A percentile compares a stretch with the other conserved stretches of the same genome.
Conservation (phyloP, 1,140 invertebrate genomes). For the Hyphantria cunea region DNA sequence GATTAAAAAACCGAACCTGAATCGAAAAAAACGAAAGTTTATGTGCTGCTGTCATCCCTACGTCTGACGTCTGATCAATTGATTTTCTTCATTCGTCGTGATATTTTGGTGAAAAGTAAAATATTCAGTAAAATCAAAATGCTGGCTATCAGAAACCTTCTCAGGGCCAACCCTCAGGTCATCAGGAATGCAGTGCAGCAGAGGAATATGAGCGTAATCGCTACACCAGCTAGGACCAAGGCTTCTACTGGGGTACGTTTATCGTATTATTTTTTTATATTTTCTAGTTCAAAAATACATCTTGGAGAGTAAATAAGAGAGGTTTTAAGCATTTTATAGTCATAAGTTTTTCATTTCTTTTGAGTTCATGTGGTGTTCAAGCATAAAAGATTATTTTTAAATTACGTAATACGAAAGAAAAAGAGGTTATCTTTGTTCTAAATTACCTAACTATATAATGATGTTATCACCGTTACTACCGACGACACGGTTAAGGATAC, state of each 20-base stretch:
- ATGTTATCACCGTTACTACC: background rate
- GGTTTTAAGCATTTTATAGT: background rate
- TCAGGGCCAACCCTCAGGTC: constrained; percentile 51
- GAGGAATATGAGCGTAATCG: constrained; percentile 61
- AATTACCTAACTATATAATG: too few relatives aligned
- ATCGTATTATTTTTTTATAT: constrained; percentile 9
- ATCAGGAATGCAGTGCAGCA: constrained; percentile 58
- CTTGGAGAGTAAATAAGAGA: constrained; percentile 6
- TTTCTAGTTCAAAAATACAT: constrained; percentile 8
- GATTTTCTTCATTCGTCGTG: background rate
- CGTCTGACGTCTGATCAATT: background rate
- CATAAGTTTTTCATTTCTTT: too few relatives aligned
- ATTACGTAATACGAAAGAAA: constrained; percentile 32
- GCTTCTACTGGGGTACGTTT: constrained; percentile 64
- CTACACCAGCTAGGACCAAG: constrained; percentile 57
- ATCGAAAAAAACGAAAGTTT: too few relatives aligned
- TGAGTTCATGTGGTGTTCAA: too few relatives aligned
- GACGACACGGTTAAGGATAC: too few relatives aligned
- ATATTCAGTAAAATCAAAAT: constrained; percentile 47
- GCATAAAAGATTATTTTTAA: constrained; percentile 1
- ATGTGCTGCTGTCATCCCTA: too few relatives aligned
- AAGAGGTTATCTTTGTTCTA: constrained; percentile 16
- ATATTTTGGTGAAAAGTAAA: constrained; percentile 6
- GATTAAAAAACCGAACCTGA: too few relatives aligned
- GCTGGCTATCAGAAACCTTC: constrained; percentile 58